These are phyloP conservation scores for Platorchestia sp. DNA, from an alignment of 1,140 invertebrate genomes.

Conservation along the genomic window DNA sequence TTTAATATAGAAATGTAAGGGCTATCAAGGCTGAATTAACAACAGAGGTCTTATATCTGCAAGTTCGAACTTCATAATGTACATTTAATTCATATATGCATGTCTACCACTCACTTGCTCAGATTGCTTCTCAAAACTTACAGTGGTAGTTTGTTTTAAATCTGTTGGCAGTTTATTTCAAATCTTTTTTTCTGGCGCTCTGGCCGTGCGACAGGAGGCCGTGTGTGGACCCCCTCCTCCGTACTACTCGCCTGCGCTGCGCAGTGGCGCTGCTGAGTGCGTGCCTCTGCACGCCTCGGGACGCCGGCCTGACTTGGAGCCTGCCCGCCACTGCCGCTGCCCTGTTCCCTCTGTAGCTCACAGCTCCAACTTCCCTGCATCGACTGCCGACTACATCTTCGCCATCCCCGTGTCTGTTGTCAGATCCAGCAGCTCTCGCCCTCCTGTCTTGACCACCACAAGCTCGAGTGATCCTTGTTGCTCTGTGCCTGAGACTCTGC, in stretches of 20 bases:
- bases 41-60: too few relatives aligned
- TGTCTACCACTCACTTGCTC: too few relatives aligned
- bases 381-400: neutral
- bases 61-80: too few relatives aligned
- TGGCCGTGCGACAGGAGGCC: neutral
- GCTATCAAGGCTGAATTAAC: too few relatives aligned
- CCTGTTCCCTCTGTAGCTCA: neutral
- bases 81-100: too few relatives aligned
- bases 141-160: too few relatives aligned
- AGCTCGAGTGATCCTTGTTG: neutral
- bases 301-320: neutral
- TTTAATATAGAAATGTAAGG: too few relatives aligned
- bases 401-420: conserved; percentile 1
- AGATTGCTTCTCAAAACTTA: too few relatives aligned
- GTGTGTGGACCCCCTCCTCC: conserved; percentile 37
- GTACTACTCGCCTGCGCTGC: conserved; percentile 1
- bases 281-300: neutral
- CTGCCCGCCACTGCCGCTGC: conserved; percentile 3
- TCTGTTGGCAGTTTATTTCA: neutral
- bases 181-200: too few relatives aligned
- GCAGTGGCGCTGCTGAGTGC: neutral
- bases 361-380: neutral
- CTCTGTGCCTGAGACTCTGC: neutral
- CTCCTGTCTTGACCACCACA: neutral
- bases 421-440: neutral